Evolutionary conservation across 1,140 invertebrate genomes (phyloP).

Genomic region (Hycleus cichorii): DNA sequence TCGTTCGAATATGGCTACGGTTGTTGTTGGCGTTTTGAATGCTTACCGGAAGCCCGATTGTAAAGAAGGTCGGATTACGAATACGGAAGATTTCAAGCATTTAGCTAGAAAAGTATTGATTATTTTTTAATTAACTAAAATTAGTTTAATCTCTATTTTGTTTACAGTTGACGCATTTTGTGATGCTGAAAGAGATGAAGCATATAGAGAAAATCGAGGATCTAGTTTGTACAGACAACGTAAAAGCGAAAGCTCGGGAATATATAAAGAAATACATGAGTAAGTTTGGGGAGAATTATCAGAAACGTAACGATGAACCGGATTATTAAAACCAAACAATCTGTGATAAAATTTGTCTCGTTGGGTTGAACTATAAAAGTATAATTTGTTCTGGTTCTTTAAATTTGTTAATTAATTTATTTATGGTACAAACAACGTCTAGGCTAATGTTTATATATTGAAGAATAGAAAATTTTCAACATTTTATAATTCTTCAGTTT

Average conservation of each 20-base stretch:
- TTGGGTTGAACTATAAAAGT: too few species aligned
- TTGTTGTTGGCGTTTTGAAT: conserved; percentile 85
- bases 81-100: conserved; percentile 92
- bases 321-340: conserved; percentile 20
- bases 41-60: conserved; percentile 82
- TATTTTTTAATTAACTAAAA: conserved; percentile 1
- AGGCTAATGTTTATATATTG: too few species aligned
- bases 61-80: conserved; percentile 74
- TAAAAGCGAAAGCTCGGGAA: conserved; percentile 87
- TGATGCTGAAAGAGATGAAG: conserved; percentile 93
- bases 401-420: too few species aligned
- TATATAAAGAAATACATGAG: conserved; percentile 95
- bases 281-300: conserved; percentile 74
- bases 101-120: conserved; percentile 81
- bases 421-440: too few species aligned
- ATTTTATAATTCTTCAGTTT: conserved; percentile 8
- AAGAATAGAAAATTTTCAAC: neutral
- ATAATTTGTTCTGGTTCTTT: too few species aligned
- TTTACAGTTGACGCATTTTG: conserved; percentile 87
- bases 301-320: conserved; percentile 42
- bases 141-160: conserved; percentile 13
- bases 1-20: conserved; percentile 77
- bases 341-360: conserved; percentile 7
- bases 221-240: conserved; percentile 83
- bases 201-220: conserved; percentile 84